Percentiles rank a stretch among this genome's conserved stretches.
These are phyloP conservation scores for Sebastes minor DNA, from an alignment of 2,797 vertebrate species.

Conservation along the genomic window DNA sequence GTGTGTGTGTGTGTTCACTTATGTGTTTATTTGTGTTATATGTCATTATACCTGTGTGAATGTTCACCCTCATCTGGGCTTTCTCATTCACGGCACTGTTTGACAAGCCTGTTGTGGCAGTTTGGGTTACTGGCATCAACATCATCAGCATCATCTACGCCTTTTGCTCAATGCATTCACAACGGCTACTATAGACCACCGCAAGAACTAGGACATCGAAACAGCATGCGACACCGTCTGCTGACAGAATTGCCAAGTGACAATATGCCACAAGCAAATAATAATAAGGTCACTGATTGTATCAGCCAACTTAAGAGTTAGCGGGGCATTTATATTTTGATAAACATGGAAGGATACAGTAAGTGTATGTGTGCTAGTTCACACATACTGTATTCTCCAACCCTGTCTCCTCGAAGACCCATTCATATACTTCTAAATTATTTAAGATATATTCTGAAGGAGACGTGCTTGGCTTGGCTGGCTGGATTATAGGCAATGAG, in stretches of 20 bases:
- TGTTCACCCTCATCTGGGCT: not conserved
- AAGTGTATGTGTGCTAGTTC: not conserved
- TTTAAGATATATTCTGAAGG: not conserved
- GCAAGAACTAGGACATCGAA: conserved; percentile 34
- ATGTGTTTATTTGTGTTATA: not conserved
- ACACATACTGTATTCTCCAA: not conserved
- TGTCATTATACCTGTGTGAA: not conserved
- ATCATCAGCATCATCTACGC: conserved; percentile 8
- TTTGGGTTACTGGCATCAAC: not conserved
- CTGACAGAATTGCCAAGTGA: conserved; percentile 6
- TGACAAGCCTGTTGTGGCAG: conserved; percentile 2
- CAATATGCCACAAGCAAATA: conserved; percentile 24
- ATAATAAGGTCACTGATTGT: conserved; percentile 36
- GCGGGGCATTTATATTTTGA: not conserved
- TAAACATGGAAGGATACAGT: not conserved
- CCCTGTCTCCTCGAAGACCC: not conserved
- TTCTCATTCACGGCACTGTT: not conserved
- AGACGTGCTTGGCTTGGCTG: not conserved
- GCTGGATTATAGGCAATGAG: not conserved
- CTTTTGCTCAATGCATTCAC: not conserved
- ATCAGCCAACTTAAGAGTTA: not conserved
- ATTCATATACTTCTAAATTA: not conserved
- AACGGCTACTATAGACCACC: not conserved
- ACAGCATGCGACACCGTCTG: conserved; percentile 17
- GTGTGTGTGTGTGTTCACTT: not conserved